phyloP scores from a whole-genome alignment of 2,113 vertebrate genomes.

The Colossoma macropomum region DNA sequence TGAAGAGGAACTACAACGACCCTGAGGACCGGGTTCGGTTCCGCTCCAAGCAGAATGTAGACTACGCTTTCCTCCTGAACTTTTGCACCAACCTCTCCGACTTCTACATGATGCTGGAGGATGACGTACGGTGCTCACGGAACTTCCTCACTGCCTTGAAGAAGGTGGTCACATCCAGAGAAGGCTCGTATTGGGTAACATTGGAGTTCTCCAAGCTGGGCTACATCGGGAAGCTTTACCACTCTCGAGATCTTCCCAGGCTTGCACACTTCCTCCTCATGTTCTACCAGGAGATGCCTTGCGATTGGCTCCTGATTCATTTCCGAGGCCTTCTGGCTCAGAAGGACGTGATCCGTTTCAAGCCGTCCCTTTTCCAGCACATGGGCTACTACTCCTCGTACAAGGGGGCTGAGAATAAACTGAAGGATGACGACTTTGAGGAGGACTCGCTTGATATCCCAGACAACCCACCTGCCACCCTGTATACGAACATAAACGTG shows the following conservation, averaged over 20 bases:
- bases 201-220: constrained; percentile 98
- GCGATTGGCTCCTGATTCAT: constrained; percentile 96
- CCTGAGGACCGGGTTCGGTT: constrained; percentile 95
- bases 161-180: constrained; percentile 93
- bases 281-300: constrained; percentile 99
- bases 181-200: constrained; percentile 97
- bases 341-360: constrained; percentile 94
- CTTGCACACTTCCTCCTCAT: constrained; percentile 96
- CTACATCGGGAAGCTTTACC: constrained; percentile 97
- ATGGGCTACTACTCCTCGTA: constrained; percentile 99
- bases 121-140: constrained; percentile 93
- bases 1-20: constrained; percentile 99
- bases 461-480: constrained; percentile 92
- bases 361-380: constrained; percentile 98
- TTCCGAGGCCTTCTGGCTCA: constrained; percentile 92
- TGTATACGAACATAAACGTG: constrained; percentile 95
- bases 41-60: constrained; percentile 97
- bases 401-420: constrained; percentile 94
- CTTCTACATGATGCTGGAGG: constrained; percentile 98
- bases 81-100: constrained; percentile 98
- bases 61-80: constrained; percentile 88
- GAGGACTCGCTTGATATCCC: constrained; percentile 95
- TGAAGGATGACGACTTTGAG: constrained; percentile 98
- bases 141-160: constrained; percentile 97
- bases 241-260: constrained; percentile 85